Conservation (phyloP, 2,888 invertebrate species). For the Caenorhabditis sinica region DNA sequence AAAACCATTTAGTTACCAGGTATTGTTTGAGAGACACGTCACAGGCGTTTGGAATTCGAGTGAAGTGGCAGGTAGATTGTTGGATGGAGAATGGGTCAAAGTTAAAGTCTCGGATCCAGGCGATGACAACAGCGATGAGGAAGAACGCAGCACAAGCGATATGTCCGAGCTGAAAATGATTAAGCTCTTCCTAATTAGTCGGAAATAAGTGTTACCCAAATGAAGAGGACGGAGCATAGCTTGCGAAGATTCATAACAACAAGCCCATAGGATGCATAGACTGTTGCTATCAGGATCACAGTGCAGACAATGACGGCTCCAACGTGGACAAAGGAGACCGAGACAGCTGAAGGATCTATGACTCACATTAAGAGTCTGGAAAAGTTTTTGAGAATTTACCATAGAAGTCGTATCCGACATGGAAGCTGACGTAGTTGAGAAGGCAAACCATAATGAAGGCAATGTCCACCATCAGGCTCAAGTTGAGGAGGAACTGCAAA, state of each 20-base stretch:
- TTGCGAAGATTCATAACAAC: constrained; percentile 54
- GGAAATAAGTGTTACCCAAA: constrained; percentile 38
- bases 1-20: constrained; percentile 8
- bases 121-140: constrained; percentile 29
- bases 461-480: constrained; percentile 54
- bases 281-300: constrained; percentile 33
- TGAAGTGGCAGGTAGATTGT: constrained; percentile 50
- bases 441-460: constrained; percentile 33
- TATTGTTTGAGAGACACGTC: constrained; percentile 37
- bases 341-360: constrained; percentile 57
- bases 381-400: constrained; percentile 18
- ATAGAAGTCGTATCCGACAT: constrained; percentile 47
- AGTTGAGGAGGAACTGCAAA: constrained; percentile 50
- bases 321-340: constrained; percentile 58
- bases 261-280: constrained; percentile 60
- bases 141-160: constrained; percentile 42
- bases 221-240: constrained; percentile 40
- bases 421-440: constrained; percentile 58
- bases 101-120: constrained; percentile 41
- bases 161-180: constrained; percentile 31
- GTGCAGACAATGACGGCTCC: constrained; percentile 45
- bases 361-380: background rate
- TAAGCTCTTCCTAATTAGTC: background rate
- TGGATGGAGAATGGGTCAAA: constrained; percentile 46
- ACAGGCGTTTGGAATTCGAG: constrained; percentile 45